These are phyloP conservation scores for Glandiceps talaboti DNA, from an alignment of 53 echinoderm and acorn worm genomes.

Conservation along the genomic window DNA sequence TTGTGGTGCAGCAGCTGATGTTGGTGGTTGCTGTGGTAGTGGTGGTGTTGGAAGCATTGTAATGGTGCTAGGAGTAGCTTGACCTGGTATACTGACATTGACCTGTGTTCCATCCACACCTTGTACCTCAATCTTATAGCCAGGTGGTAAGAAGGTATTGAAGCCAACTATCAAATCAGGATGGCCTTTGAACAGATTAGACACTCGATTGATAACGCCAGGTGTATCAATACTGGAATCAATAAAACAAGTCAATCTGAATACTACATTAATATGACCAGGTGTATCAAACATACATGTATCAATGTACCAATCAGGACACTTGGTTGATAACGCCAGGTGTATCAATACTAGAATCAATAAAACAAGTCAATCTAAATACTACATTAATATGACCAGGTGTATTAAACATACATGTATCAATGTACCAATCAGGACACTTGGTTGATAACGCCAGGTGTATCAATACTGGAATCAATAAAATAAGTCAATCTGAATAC, in stretches of 20 bases:
- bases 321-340: slow-evolving; percentile 97
- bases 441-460: slow-evolving; percentile 93
- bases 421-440: no score
- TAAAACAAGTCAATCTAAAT: no score
- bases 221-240: slow-evolving; percentile 99
- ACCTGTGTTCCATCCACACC: slow-evolving; percentile 90
- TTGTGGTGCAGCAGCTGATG: slow-evolving; percentile 6
- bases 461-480: slow-evolving; percentile 99
- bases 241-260: no score
- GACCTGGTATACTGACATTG: slow-evolving; percentile 41
- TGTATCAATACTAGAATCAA: slow-evolving; percentile 98
- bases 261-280: no score
- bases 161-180: slow-evolving; percentile 98
- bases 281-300: no score
- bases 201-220: slow-evolving; percentile 94
- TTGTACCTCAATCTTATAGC: slow-evolving; percentile 98
- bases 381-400: no score
- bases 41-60: slow-evolving; percentile 7
- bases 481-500: no score
- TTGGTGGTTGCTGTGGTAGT: slow-evolving; percentile 8
- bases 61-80: neutral
- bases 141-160: slow-evolving; percentile 99
- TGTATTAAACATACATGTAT: no score
- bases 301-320: no score
- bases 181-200: slow-evolving; percentile 98